phyloP scores from a whole-genome alignment of 1,140 invertebrate species.

The Heliconius eleuchia region DNA sequence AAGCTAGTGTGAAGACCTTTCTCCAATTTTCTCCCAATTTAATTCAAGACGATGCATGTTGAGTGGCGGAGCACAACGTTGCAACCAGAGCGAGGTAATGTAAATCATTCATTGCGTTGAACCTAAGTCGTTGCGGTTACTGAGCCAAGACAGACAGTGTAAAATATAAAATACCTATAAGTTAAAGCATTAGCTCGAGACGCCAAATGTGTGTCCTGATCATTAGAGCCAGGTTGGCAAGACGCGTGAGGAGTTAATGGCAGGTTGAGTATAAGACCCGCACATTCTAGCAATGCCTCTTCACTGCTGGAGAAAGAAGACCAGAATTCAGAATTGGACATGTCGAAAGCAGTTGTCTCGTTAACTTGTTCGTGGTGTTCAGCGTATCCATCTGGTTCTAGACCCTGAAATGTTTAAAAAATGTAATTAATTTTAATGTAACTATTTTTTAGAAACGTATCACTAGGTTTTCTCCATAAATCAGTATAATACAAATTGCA shows the following conservation, averaged over 20 bases:
- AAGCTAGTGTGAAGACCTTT: too few relatives aligned
- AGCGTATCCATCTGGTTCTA: slow-evolving; percentile 84
- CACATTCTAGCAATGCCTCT: slow-evolving; percentile 87
- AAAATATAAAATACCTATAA: slow-evolving; percentile 78
- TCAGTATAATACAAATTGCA: too few relatives aligned
- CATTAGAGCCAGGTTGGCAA: slow-evolving; percentile 74
- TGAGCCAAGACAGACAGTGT: too few relatives aligned
- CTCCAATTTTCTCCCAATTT: too few relatives aligned
- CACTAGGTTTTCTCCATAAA: too few relatives aligned
- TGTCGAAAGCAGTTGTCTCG: slow-evolving; percentile 84
- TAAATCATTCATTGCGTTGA: too few relatives aligned
- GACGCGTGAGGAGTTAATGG: slow-evolving; percentile 84
- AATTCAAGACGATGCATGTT: too few relatives aligned
- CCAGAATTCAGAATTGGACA: slow-evolving; percentile 89
- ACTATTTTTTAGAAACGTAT: too few relatives aligned
- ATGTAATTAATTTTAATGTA: too few relatives aligned
- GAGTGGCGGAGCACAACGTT: too few relatives aligned
- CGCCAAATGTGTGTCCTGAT: slow-evolving; percentile 74
- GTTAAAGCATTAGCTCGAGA: slow-evolving; percentile 84
- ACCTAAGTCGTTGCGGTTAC: too few relatives aligned
- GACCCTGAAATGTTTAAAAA: slow-evolving; percentile 63
- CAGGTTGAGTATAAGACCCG: slow-evolving; percentile 87
- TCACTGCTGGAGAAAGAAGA: slow-evolving; percentile 89
- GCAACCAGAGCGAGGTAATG: too few relatives aligned
- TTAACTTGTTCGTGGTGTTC: slow-evolving; percentile 83